A percentile compares a stretch with the other conserved stretches of the same genome.
These are phyloP conservation scores for Tragelaphus strepsiceros DNA, from an alignment of 2,113 vertebrate genomes.

Conservation along the genomic window DNA sequence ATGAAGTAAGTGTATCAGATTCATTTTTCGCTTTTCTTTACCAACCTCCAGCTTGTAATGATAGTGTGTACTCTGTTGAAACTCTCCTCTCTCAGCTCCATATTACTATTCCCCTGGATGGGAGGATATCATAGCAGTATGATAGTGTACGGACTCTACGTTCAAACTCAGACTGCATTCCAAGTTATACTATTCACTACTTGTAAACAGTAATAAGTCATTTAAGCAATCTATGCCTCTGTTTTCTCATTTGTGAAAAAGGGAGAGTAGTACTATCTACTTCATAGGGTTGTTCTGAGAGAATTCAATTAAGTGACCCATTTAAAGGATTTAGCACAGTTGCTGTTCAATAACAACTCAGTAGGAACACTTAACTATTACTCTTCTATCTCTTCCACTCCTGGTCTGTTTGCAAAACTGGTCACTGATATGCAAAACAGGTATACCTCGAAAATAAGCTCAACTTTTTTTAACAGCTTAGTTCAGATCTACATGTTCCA, in stretches of 20 bases:
- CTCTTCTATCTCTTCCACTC: not conserved
- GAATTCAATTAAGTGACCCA: conserved; percentile 4
- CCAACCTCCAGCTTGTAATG: not conserved
- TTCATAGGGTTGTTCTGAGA: not conserved
- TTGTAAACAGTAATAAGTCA: not conserved
- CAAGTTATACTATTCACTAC: not conserved
- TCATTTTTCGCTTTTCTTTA: not conserved
- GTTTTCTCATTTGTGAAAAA: not conserved
- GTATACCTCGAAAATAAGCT: not conserved
- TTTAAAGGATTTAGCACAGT: not conserved
- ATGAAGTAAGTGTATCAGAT: not conserved
- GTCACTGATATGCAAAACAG: not conserved
- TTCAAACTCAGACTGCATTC: not conserved
- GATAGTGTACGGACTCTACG: not conserved
- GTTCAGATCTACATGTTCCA: not conserved
- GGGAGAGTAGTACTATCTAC: not conserved
- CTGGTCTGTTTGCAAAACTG: not conserved
- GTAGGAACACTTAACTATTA: not conserved
- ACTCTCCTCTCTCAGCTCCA: not conserved
- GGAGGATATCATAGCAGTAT: not conserved
- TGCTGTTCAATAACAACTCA: not conserved
- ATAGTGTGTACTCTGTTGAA: not conserved
- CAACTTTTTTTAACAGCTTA: not conserved
- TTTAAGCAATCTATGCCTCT: not conserved
- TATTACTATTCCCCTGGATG: not conserved